Percentiles rank a stretch among this genome's conserved stretches.
Conservation (phyloP, 2,113 vertebrate genomes). For the Pongo pygmaeus region DNA sequence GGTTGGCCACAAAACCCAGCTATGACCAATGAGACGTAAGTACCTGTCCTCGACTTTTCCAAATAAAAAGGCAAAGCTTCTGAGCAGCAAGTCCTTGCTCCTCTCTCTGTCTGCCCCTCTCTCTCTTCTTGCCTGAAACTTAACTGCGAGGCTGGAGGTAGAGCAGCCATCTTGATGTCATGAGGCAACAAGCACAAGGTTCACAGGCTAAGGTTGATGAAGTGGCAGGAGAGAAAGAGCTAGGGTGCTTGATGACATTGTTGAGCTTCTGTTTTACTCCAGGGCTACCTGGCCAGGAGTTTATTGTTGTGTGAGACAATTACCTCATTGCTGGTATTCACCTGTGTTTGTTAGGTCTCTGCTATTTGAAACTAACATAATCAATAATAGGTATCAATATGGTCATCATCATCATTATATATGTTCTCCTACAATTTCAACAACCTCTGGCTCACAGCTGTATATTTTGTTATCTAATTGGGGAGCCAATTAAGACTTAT, state of each 20-base stretch:
- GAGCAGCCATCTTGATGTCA: not conserved
- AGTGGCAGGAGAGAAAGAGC: not conserved
- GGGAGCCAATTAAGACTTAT: conserved; percentile 9
- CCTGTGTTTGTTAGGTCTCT: not conserved
- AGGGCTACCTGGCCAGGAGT: not conserved
- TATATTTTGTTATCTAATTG: conserved; percentile 39
- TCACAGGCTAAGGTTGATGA: not conserved
- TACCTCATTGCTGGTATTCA: not conserved
- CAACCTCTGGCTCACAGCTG: not conserved
- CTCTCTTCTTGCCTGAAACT: not conserved
- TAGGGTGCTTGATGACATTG: not conserved
- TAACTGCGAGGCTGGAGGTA: not conserved
- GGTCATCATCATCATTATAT: not conserved
- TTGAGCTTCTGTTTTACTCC: not conserved
- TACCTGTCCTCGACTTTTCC: not conserved
- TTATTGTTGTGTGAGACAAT: not conserved
- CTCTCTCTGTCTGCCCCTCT: not conserved
- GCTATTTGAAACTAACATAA: not conserved
- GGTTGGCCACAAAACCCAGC: not conserved
- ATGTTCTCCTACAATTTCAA: not conserved
- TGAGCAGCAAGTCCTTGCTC: not conserved
- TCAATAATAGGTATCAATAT: not conserved
- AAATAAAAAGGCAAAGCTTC: not conserved
- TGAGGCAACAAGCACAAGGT: not conserved
- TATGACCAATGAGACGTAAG: not conserved